Evolutionary conservation across 1,140 invertebrate genomes (phyloP).

Genomic region (Calliopsis andreniformis): DNA sequence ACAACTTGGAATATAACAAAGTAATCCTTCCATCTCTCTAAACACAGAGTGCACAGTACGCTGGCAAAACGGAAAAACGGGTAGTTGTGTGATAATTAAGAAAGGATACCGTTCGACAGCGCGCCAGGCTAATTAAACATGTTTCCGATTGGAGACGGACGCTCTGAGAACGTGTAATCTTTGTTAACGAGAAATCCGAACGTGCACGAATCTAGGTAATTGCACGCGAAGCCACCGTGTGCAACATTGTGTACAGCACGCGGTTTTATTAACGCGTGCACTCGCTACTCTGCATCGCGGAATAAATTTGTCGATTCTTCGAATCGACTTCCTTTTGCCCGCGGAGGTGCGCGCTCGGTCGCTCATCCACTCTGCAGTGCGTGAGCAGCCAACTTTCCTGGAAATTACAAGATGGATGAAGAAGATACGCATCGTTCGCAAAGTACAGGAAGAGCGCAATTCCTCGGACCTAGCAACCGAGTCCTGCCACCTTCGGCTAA

Average conservation of each 20-base stretch:
- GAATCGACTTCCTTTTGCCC: slow-evolving; percentile 40
- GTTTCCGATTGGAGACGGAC: slow-evolving; percentile 22
- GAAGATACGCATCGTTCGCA: slow-evolving; percentile 66
- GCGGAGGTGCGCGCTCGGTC: neutral
- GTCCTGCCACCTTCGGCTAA: slow-evolving; percentile 55
- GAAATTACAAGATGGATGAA: slow-evolving; percentile 56
- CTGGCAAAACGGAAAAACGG: slow-evolving; percentile 18
- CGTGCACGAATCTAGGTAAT: neutral
- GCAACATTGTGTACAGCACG: neutral
- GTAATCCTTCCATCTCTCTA: slow-evolving; percentile 12
- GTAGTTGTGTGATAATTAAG: slow-evolving; percentile 21
- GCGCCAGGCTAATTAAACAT: slow-evolving; percentile 31
- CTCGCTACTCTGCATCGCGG: neutral
- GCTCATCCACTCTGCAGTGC: slow-evolving; percentile 43
- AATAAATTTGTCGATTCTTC: slow-evolving; percentile 48
- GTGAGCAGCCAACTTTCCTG: slow-evolving; percentile 61
- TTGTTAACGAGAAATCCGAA: slow-evolving; percentile 19
- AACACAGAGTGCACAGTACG: slow-evolving; percentile 8
- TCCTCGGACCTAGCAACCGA: slow-evolving; percentile 63
- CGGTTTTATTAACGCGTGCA: neutral
- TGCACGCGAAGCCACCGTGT: neutral
- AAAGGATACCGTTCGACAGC: slow-evolving; percentile 36
- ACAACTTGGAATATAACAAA: no score
- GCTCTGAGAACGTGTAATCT: slow-evolving; percentile 12
- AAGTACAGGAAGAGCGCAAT: slow-evolving; percentile 66